Conservation (phyloP, 2,797 vertebrate genomes). For the Chloroceryle inda region DNA sequence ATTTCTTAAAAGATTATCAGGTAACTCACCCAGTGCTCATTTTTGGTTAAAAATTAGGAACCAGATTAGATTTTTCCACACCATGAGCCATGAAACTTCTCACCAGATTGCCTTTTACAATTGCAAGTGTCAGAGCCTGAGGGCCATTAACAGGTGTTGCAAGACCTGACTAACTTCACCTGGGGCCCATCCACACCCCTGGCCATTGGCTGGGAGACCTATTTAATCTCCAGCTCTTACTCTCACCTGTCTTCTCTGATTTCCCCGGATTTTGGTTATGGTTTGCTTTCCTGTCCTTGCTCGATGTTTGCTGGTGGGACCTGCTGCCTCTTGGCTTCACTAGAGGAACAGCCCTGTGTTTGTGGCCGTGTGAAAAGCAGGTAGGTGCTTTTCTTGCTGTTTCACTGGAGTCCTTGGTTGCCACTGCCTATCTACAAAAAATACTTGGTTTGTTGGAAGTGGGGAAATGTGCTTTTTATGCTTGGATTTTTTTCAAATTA, state of each 20-base stretch:
- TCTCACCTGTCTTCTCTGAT: accelerated
- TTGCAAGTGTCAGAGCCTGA: not conserved
- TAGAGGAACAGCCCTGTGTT: not conserved
- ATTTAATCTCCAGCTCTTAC: not conserved
- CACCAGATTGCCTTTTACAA: not conserved
- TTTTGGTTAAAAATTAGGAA: not conserved
- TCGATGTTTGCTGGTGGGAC: not conserved
- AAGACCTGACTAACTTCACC: not conserved
- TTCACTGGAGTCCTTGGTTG: accelerated
- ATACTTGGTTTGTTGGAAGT: not conserved
- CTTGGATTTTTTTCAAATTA: not conserved
- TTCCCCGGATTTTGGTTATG: accelerated
- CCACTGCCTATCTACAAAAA: not conserved
- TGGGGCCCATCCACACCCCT: not conserved
- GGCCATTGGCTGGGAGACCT: not conserved
- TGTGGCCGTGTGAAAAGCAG: not conserved
- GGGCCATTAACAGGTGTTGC: no score
- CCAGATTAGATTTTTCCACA: not conserved
- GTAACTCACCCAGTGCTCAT: not conserved
- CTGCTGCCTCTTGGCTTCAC: not conserved
- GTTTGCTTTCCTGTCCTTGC: not conserved
- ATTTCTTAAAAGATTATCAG: not conserved
- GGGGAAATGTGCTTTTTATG: not conserved
- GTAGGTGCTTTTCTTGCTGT: not conserved
- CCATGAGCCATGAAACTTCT: not conserved